phyloP scores from a whole-genome alignment of 2,888 invertebrate species.

The Lochmaea capreae region DNA sequence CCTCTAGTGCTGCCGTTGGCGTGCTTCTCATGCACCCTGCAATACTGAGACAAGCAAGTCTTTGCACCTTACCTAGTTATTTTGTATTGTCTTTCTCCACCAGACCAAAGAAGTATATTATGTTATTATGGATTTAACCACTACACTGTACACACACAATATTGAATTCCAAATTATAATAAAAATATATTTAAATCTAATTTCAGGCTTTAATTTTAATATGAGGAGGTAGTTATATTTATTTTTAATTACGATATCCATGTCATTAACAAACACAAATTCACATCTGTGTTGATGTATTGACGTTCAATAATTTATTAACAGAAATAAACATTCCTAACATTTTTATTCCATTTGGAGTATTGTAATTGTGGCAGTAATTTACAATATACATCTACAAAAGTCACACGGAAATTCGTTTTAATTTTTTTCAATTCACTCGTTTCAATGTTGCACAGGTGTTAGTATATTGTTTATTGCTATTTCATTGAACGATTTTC shows the following conservation, averaged over 20 bases:
- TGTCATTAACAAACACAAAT: neutral
- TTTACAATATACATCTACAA: conserved; percentile 27
- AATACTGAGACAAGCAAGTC: too few species aligned
- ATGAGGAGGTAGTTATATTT: neutral
- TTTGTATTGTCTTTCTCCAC: too few species aligned
- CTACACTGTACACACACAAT: too few species aligned
- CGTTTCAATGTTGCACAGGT: conserved; percentile 59
- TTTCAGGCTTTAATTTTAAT: too few species aligned
- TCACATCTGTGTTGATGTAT: neutral
- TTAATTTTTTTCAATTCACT: conserved; percentile 42
- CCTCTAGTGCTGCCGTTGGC: too few species aligned
- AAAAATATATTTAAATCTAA: too few species aligned
- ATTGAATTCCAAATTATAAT: too few species aligned
- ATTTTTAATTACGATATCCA: neutral
- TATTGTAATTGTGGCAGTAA: conserved; percentile 25
- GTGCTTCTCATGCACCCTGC: too few species aligned
- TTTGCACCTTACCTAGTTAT: too few species aligned
- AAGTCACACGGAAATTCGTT: conserved; percentile 54
- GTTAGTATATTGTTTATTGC: conserved; percentile 58
- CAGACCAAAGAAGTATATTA: too few species aligned
- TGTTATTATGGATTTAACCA: too few species aligned
- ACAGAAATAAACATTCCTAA: conserved; percentile 27
- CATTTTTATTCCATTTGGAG: conserved; percentile 29
- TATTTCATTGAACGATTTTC: conserved; percentile 59
- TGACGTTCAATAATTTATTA: conserved; percentile 15